Evolutionary conservation across 1,140 invertebrate species (phyloP).

Genomic region (Neodiprion virginianus): DNA sequence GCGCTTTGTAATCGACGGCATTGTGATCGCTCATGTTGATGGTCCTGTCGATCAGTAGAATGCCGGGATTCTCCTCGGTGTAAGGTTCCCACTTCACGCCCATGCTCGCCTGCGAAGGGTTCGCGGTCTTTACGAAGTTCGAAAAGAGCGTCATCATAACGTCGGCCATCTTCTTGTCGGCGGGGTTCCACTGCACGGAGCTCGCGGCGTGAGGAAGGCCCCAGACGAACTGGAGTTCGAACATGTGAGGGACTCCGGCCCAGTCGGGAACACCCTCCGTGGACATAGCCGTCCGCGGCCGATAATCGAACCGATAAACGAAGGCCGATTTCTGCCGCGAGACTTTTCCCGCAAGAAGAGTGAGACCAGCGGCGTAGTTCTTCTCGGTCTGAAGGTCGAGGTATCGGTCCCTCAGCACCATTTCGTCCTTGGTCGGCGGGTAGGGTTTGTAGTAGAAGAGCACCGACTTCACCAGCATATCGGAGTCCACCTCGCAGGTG

Average conservation of each 20-base stretch:
- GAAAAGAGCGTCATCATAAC: conserved; percentile 79
- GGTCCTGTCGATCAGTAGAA: conserved; percentile 75
- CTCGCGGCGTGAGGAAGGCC: conserved; percentile 73
- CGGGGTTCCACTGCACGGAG: conserved; percentile 71
- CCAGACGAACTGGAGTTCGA: conserved; percentile 80
- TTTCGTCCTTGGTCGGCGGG: conserved; percentile 67
- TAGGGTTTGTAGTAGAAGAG: conserved; percentile 76
- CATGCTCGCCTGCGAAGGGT: conserved; percentile 71
- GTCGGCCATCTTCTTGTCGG: conserved; percentile 78
- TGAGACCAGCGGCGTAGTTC: conserved; percentile 73
- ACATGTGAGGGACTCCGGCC: conserved; percentile 79
- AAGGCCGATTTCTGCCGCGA: conserved; percentile 68
- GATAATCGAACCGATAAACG: conserved; percentile 78
- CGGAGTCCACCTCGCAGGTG: conserved; percentile 71
- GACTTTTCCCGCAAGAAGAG: conserved; percentile 69
- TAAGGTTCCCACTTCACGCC: conserved; percentile 76
- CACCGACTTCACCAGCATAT: conserved; percentile 75
- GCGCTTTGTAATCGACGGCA: conserved; percentile 74
- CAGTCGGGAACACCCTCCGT: conserved; percentile 72
- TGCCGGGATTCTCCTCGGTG: conserved; percentile 66
- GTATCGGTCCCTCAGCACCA: conserved; percentile 66
- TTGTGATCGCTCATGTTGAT: conserved; percentile 74
- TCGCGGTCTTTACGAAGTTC: conserved; percentile 74
- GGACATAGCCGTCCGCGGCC: conserved; percentile 69
- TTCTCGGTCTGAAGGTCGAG: conserved; percentile 76